Conservation (phyloP, 2,797 vertebrate genomes). For the Hydrolagus colliei region DNA sequence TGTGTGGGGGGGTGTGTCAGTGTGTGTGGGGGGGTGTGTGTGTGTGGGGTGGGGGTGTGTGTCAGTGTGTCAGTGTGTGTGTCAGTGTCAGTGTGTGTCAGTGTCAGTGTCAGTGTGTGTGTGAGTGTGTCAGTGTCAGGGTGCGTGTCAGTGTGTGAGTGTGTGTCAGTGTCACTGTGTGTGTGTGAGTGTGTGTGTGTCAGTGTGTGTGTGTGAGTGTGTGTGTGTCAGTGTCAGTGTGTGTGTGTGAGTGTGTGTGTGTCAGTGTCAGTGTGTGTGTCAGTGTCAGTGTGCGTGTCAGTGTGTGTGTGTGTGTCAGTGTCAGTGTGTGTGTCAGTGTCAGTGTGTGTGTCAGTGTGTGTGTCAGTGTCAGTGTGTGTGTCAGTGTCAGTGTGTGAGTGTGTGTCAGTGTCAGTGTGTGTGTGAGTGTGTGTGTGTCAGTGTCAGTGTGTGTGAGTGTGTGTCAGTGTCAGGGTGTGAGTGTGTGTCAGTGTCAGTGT, state of each 20-base stretch:
- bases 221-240: conserved; percentile 9
- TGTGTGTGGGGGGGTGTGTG: too few relatives aligned
- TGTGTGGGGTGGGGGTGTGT: too few relatives aligned
- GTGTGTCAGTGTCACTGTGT: too few relatives aligned
- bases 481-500: not conserved
- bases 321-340: not conserved
- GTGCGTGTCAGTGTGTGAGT: too few relatives aligned
- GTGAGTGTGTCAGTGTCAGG: too few relatives aligned
- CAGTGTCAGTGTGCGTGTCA: not conserved
- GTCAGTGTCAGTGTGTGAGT: not conserved
- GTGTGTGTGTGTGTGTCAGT: not conserved
- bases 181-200: not conserved
- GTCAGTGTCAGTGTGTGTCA: not conserved
- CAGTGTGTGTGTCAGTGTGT: not conserved
- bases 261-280: conserved; percentile 11
- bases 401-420: not conserved
- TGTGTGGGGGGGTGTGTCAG: too few relatives aligned
- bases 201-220: not conserved
- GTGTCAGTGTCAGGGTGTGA: conserved; percentile 3
- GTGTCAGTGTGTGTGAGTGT: not conserved
- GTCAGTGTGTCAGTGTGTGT: not conserved
- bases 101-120: not conserved
- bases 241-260: not conserved
- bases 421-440: not conserved
- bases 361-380: not conserved